Evolutionary conservation across 2,888 invertebrate genomes (phyloP).

Genomic region (Lasioglossum vierecki): DNA sequence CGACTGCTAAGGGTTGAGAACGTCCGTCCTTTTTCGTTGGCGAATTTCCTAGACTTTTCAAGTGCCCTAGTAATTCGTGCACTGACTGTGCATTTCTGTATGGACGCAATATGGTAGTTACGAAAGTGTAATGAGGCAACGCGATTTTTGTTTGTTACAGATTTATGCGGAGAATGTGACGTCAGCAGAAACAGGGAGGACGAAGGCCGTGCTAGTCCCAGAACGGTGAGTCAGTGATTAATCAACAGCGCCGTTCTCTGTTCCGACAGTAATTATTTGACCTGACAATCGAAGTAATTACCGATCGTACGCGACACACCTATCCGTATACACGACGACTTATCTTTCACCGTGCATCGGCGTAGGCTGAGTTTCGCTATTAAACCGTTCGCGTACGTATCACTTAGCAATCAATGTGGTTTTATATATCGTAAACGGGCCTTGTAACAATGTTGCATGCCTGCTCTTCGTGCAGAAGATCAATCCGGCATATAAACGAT

Average conservation of each 20-base stretch:
- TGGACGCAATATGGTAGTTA: not conserved
- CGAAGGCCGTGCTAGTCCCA: constrained; percentile 43
- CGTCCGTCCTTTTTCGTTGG: too few species aligned
- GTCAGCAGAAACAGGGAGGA: constrained; percentile 45
- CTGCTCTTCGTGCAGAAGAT: constrained; percentile 52
- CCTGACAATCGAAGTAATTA: constrained; percentile 71
- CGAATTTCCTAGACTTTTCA: too few species aligned
- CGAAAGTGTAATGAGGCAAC: constrained; percentile 11
- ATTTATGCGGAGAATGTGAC: constrained; percentile 50
- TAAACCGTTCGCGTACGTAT: constrained; percentile 56
- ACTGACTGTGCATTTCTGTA: not conserved
- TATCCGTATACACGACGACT: constrained; percentile 47
- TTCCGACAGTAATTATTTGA: constrained; percentile 66
- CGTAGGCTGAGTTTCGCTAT: constrained; percentile 41
- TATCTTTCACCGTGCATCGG: constrained; percentile 57
- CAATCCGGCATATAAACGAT: constrained; percentile 49
- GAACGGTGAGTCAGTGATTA: constrained; percentile 71
- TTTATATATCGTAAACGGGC: constrained; percentile 27
- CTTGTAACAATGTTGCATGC: constrained; percentile 49
- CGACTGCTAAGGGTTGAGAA: too few species aligned
- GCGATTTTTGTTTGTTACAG: constrained; percentile 61
- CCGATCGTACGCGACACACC: constrained; percentile 63
- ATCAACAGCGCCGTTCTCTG: constrained; percentile 56
- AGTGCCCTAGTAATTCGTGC: not conserved
- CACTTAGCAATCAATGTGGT: constrained; percentile 51